These are phyloP conservation scores for Nudaria mundana DNA, from an alignment of 2,888 invertebrate genomes.

Conservation along the genomic window DNA sequence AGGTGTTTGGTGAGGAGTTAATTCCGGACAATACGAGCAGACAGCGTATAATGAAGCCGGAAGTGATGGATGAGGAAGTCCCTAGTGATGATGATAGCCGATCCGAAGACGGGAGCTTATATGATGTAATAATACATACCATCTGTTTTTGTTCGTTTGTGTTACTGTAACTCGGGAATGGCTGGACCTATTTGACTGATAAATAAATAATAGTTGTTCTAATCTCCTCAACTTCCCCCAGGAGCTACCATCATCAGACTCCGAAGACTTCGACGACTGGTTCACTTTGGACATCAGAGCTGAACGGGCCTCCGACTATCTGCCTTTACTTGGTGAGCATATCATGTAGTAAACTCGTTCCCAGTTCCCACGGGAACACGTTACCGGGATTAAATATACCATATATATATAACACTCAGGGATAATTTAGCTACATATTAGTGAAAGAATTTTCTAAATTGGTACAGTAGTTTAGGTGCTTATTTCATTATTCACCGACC, in stretches of 20 bases:
- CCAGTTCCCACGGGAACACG: too few species aligned
- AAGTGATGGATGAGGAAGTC: conserved; percentile 63
- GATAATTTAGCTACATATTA: too few species aligned
- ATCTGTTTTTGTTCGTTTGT: background rate
- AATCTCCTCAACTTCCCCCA: too few species aligned
- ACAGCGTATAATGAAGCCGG: conserved; percentile 56
- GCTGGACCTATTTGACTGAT: too few species aligned
- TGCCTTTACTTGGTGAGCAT: conserved; percentile 58
- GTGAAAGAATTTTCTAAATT: too few species aligned
- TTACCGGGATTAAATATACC: too few species aligned
- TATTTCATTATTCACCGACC: too few species aligned
- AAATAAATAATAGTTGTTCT: too few species aligned
- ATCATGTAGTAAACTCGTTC: too few species aligned
- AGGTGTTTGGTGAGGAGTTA: conserved; percentile 45
- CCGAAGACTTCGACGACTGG: conserved; percentile 65
- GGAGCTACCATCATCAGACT: conserved; percentile 68
- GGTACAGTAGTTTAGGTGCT: too few species aligned
- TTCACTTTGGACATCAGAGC: conserved; percentile 62
- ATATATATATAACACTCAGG: too few species aligned
- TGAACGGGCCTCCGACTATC: conserved; percentile 62
- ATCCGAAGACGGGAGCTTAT: conserved; percentile 55
- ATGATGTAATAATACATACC: conserved; percentile 44
- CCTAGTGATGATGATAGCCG: conserved; percentile 50
- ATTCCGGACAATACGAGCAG: conserved; percentile 22
- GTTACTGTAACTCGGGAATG: too few species aligned